These are phyloP conservation scores for Meloidogyne exigua DNA, from an alignment of 1,140 invertebrate species.

Conservation along the genomic window DNA sequence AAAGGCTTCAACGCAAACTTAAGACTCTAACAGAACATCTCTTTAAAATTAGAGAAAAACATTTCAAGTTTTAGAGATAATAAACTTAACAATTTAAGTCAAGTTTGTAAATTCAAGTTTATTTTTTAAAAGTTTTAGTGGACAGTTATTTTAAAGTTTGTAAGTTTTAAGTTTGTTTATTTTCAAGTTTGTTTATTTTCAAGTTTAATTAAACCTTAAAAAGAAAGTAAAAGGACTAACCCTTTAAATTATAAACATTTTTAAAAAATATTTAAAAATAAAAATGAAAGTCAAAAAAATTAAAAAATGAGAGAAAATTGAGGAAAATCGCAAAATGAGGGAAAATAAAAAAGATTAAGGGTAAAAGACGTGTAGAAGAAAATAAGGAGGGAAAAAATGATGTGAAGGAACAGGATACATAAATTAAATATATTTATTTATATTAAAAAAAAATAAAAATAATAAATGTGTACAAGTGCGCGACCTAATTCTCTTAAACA, in stretches of 20 bases:
- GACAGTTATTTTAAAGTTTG: too few relatives aligned
- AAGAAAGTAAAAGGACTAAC: not conserved
- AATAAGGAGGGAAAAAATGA: not conserved
- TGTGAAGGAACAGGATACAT: slow-evolving; percentile 2
- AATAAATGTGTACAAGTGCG: not conserved
- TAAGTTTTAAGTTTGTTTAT: too few relatives aligned
- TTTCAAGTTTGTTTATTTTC: too few relatives aligned
- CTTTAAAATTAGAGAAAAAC: too few relatives aligned
- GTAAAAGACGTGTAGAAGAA: not conserved
- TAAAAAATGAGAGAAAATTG: not conserved
- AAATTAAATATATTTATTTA: too few relatives aligned
- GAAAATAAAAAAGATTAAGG: not conserved
- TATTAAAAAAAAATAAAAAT: not conserved
- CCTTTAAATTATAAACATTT: not conserved
- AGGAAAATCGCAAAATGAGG: slow-evolving; percentile 12
- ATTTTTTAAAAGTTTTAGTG: too few relatives aligned
- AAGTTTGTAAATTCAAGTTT: too few relatives aligned
- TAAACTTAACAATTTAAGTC: too few relatives aligned
- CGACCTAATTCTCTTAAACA: not conserved
- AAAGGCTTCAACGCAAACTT: not conserved
- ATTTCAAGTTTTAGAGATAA: too few relatives aligned
- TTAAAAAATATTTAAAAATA: not conserved
- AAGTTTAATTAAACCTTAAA: too few relatives aligned
- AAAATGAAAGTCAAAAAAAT: not conserved
- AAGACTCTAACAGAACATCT: not conserved